Evolutionary conservation across 1,140 invertebrate species (phyloP).

Genomic region (Theocolax elegans): DNA sequence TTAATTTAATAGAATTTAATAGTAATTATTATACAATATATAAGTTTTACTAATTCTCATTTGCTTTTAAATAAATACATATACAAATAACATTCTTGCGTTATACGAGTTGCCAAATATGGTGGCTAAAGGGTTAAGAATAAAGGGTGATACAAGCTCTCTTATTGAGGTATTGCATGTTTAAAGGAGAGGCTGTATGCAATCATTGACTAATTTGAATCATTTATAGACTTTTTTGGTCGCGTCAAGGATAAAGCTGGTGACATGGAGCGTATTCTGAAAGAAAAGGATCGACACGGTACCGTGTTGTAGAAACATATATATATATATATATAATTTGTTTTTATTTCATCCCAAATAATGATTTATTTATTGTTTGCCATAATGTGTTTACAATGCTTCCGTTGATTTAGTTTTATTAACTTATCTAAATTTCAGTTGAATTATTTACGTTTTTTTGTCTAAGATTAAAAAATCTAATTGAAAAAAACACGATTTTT

Average conservation of each 20-base stretch:
- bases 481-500: background rate
- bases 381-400: slow-evolving; percentile 4
- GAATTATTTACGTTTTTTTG: too few species aligned
- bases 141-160: background rate
- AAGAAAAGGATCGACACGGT: slow-evolving; percentile 93
- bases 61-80: too few species aligned
- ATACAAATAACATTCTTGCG: too few species aligned
- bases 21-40: too few species aligned
- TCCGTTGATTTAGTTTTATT: slow-evolving; percentile 14
- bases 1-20: too few species aligned
- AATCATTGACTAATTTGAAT: slow-evolving; percentile 44
- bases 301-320: slow-evolving; percentile 44
- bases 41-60: too few species aligned
- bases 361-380: slow-evolving; percentile 18
- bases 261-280: slow-evolving; percentile 88
- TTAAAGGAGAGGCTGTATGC: background rate
- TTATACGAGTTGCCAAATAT: too few species aligned
- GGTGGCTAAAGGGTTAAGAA: slow-evolving; percentile 20
- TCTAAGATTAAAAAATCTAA: slow-evolving; percentile 10
- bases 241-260: slow-evolving; percentile 92
- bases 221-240: slow-evolving; percentile 86
- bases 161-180: slow-evolving; percentile 15
- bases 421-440: background rate
- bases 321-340: slow-evolving; percentile 22
- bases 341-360: slow-evolving; percentile 34